phyloP scores from a whole-genome alignment of 2,888 invertebrate species.

The Catocala nupta region DNA sequence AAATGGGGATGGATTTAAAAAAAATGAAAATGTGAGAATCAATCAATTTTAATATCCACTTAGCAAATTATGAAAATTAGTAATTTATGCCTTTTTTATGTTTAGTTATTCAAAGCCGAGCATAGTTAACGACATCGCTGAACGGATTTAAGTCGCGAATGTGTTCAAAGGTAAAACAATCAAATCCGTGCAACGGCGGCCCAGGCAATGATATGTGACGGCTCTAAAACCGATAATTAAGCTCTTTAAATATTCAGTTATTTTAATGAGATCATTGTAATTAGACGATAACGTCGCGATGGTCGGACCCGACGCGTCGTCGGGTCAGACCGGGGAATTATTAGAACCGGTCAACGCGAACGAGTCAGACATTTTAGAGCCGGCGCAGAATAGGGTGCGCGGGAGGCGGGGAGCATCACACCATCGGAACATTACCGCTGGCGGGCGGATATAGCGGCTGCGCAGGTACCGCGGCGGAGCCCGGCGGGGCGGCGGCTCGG shows the following conservation, averaged over 20 bases:
- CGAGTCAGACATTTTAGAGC: constrained; percentile 51
- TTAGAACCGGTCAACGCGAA: no score
- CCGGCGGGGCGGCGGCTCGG: constrained; percentile 68
- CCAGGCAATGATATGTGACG: constrained; percentile 51
- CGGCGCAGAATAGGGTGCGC: constrained; percentile 23
- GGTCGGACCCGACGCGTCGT: no score
- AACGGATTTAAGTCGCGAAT: constrained; percentile 44
- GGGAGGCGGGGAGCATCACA: constrained; percentile 71
- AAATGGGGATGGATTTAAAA: constrained; percentile 62
- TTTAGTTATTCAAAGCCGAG: constrained; percentile 62
- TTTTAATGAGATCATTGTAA: no score
- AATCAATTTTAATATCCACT: constrained; percentile 29
- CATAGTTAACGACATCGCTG: constrained; percentile 51
- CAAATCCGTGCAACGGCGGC: constrained; percentile 57
- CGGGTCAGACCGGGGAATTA: no score
- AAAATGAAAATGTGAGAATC: constrained; percentile 48
- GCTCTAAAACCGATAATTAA: constrained; percentile 56
- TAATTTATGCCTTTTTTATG: constrained; percentile 50
- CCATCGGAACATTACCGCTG: constrained; percentile 86
- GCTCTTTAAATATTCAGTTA: no score
- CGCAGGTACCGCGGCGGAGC: constrained; percentile 77
- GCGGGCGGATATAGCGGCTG: constrained; percentile 85
- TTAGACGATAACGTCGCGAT: no score
- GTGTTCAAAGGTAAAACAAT: constrained; percentile 28
- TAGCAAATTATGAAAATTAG: constrained; percentile 45